Evolutionary conservation across 2,888 invertebrate species (phyloP), one percentile per base, ranked within the genome.

Genomic region (Eupeodes latifasciatus): DNA sequence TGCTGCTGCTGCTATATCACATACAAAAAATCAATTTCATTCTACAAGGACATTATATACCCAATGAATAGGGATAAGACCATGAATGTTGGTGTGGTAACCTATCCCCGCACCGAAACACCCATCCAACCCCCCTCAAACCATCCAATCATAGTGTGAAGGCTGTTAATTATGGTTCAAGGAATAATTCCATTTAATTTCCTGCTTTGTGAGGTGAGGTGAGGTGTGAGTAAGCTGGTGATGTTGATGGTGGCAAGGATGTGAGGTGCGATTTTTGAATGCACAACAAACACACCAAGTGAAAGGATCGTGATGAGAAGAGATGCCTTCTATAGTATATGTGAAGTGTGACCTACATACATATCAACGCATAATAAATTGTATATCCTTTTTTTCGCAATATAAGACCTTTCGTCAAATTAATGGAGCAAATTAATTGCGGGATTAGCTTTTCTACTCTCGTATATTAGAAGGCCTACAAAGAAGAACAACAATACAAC

Each of bases 381-480:
- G 34, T 36, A 55, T 51, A 59, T 36, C 53, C 40, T 14, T 9
- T 47, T 47, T 27, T 27, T n/a, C 27, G 27, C 27, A 27, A 27
- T 5, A 10, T 59, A 59, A 59, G 47, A 59, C 72, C 59, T 72
- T 72, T 72, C 11, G 12, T 57, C 57, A 80, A 76, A 79, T 75
- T 75, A 84, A 84, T 84, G 55, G 80, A 76, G 80, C 75, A 59
- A 80, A 80, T 71, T 85, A 84, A 84, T 79, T 80, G 71, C 71
- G 27, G 12, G 64, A 75, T 49, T 69, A 55, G 47, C 36, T 74
- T 16, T 67, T 36, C 14, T 36, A 16, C 55, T 55, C 47, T 14
- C 19, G 9, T 3, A 55, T 49, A 19, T 36, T 14, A 11, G 36
- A 53, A 10, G n/a, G 4, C 4, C 12, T 36, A 9, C 40, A 10